Base-by-base conservation (phyloP, 37 sponge, comb jelly and placozoan genomes). In the Dysidea cf. avara region DNA sequence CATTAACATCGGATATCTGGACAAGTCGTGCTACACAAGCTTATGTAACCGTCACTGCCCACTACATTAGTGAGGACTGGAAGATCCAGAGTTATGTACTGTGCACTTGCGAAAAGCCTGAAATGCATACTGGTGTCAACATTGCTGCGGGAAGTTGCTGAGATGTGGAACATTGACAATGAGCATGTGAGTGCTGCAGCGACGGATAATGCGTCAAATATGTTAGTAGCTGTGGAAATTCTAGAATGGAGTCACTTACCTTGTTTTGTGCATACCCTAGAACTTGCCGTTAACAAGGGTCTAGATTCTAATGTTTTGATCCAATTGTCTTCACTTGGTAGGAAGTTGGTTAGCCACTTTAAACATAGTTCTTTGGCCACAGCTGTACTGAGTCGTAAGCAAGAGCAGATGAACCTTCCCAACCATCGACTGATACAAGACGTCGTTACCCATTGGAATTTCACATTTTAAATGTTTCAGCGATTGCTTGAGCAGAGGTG, bases 331-430 rank as follows among this genome's bases (percentile, higher is more conserved):
- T 51, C 53, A 29, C 40, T 28, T 28, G 7, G n/a, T 28, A 21
- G 76, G 4, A 76, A 76, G 53, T 17, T 76, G 12, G 64, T 76
- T 46, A 64, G 64, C n/a, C 60, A 76, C 24, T 74, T 74, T 24
- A 74, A 74, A 38, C 75, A 60, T 21, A 74, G 75, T 60, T 43
- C 46, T 7, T 61, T 74, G 14, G 48, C 62, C 47, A 74, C 24
- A 46, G 46, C 2, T 31, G 75, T 48, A 31, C 62, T 74, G 40
- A 57, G 35, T 46, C 49, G 40, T 25, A 74, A 36, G 47, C 75
- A 74, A 60, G 9, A 20, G 5, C 61, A 36, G 61, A 29, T 74
- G 12, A 31, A 46, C 13, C n/a, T 74, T 35, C 62, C 75, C 20
- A 30, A 58, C 28, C 75, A 59, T 30, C 20, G 37, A 61, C 75